Conservation (phyloP, 2,113 vertebrate genomes). For the Percina caprodes region DNA sequence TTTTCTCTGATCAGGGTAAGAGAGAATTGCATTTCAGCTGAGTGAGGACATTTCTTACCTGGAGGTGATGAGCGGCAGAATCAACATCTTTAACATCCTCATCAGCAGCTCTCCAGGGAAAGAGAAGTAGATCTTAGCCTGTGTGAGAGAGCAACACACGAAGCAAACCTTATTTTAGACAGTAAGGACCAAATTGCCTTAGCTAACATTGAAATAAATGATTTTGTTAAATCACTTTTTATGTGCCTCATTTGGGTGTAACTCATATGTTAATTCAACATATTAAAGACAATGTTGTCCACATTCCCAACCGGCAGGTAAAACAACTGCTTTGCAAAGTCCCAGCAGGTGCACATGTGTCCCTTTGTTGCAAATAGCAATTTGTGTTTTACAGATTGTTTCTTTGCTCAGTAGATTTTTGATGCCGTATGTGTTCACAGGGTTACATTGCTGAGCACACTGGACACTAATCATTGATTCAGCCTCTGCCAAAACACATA, state of each 20-base stretch:
- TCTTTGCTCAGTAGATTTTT: neutral
- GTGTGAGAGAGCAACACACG: constrained; percentile 13
- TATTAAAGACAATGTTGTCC: neutral
- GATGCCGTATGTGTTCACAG: neutral
- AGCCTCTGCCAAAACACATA: neutral
- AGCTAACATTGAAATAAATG: neutral
- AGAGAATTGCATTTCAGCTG: neutral
- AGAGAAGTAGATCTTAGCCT: constrained; percentile 92
- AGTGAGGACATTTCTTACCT: constrained; percentile 79
- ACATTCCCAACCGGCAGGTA: neutral
- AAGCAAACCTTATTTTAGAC: neutral
- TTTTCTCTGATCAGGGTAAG: too few relatives aligned
- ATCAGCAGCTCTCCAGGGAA: constrained; percentile 93
- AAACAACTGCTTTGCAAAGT: neutral
- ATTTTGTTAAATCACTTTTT: too few relatives aligned
- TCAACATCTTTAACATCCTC: constrained; percentile 93
- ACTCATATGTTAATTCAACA: neutral
- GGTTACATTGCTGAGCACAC: neutral
- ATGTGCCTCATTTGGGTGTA: neutral
- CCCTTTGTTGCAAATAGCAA: neutral
- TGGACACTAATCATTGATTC: constrained; percentile 4
- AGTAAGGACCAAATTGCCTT: neutral
- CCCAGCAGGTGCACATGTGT: neutral
- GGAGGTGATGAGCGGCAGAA: constrained; percentile 91
- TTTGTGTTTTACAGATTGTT: constrained; percentile 1